Evolutionary conservation across 2,888 invertebrate species (phyloP), one percentile per base, ranked within the genome.

Genomic region (Drosophila neoperkinsi): DNA sequence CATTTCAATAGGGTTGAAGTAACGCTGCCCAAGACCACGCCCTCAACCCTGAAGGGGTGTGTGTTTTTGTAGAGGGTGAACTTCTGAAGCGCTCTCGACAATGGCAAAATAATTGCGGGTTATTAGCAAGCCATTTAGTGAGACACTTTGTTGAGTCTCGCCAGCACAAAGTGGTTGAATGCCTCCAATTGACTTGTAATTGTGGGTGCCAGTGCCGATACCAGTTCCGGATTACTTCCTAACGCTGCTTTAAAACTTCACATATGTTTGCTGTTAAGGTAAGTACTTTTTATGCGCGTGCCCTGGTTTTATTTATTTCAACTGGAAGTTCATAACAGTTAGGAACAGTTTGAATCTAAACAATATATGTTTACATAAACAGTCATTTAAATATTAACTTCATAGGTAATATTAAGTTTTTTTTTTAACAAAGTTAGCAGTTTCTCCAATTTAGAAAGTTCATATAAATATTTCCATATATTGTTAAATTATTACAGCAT

Each of bases 41-140:
- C 61, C 60, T 13, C 30, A 13, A 21, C 55, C 55, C 21, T 33
- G 16, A 31, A 18, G 64, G 63, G 41, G 51, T 60, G 60, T 53
- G 28, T 51, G 11, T 21, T 18, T 57, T 21, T 16, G 43, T 21
- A 31, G 73, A 72, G 78, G 70, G 72, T 72, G 71, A 43, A 66
- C 58, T 13, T 10, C 43, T 52, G 64, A 64, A 75, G 60, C 63
- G 64, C 81, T 71, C 72, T 71, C 50, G 69, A 84, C 86, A 85
- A 84, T 86, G 73, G 75, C 49, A 73, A 76, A 79, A 83, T 84
- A 84, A 84, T 84, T 84, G 81, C 77, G 84, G 84, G 84, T 83
- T 85, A 85, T 81, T 82, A 81, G 81, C 59, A 70, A 82, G 82
- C 82, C 84, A 84, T 86, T 79, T 84, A 74, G 68, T 60, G 68